These are phyloP conservation scores for Natrix natrix DNA, from an alignment of 2,797 vertebrate species.

Conservation along the genomic window DNA sequence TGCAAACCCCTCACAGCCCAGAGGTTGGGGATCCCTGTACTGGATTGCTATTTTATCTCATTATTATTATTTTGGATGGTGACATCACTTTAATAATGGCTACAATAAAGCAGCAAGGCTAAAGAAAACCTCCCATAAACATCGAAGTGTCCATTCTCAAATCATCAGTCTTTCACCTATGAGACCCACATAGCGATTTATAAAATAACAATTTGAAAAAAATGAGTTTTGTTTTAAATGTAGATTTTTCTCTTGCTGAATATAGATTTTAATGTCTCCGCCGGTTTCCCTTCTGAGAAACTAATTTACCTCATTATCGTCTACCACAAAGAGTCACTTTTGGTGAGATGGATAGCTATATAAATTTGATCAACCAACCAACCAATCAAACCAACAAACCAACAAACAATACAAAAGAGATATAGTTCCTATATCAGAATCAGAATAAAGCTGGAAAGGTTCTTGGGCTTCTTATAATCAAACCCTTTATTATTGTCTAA, in stretches of 20 bases:
- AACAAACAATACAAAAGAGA: too few relatives aligned
- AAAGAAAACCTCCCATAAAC: neutral
- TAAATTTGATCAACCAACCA: too few relatives aligned
- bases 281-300: neutral
- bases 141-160: neutral
- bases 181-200: neutral
- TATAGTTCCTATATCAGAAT: too few relatives aligned
- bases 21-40: too few relatives aligned
- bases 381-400: too few relatives aligned
- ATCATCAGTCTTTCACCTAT: neutral
- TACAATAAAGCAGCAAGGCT: neutral
- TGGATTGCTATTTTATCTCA: too few relatives aligned
- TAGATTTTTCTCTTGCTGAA: neutral
- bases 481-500: too few relatives aligned
- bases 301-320: rapidly evolving
- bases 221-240: neutral
- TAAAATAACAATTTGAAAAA: neutral
- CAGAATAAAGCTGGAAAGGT: too few relatives aligned
- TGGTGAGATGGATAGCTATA: too few relatives aligned
- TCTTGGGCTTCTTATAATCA: too few relatives aligned
- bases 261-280: neutral
- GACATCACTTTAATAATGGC: neutral
- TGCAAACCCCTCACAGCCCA: too few relatives aligned
- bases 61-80: neutral
- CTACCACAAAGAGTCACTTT: too few relatives aligned